Percentiles rank a stretch among this genome's conserved stretches.
Conservation (phyloP, 1,140 invertebrate genomes). For the Cydia amplana region DNA sequence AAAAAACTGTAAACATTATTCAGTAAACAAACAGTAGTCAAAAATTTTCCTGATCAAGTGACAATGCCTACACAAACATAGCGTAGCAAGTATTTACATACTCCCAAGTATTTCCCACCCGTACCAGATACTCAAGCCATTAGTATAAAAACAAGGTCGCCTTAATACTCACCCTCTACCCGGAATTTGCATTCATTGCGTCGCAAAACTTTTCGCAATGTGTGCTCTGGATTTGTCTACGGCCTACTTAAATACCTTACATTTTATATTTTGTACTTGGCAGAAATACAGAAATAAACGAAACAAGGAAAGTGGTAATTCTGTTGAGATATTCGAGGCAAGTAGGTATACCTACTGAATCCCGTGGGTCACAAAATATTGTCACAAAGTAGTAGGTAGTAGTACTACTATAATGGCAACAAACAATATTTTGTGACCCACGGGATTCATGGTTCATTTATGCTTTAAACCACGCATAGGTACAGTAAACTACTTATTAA, state of each 20-base stretch:
- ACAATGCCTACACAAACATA: neutral
- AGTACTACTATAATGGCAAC: no score
- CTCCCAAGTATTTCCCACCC: neutral
- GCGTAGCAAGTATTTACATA: constrained; percentile 7
- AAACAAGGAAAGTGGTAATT: neutral
- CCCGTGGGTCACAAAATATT: no score
- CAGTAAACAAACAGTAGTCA: no score
- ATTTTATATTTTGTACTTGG: constrained; percentile 24
- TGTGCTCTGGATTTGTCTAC: constrained; percentile 33
- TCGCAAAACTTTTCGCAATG: constrained; percentile 33
- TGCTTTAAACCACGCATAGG: no score
- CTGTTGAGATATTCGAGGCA: neutral
- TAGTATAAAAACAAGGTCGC: constrained; percentile 32
- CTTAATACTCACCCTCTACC: constrained; percentile 22
- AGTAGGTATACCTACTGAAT: no score
- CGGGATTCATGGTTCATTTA: no score
- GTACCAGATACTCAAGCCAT: constrained; percentile 23
- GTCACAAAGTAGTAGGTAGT: no score
- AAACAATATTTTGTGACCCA: no score
- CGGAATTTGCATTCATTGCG: constrained; percentile 35
- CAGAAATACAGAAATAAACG: neutral
- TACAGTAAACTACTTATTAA: no score
- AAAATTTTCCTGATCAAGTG: no score
- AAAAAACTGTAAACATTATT: neutral
- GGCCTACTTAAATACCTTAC: constrained; percentile 27